These are phyloP conservation scores for Lysandra bellargus DNA, from an alignment of 2,888 invertebrate species.

Conservation along the genomic window DNA sequence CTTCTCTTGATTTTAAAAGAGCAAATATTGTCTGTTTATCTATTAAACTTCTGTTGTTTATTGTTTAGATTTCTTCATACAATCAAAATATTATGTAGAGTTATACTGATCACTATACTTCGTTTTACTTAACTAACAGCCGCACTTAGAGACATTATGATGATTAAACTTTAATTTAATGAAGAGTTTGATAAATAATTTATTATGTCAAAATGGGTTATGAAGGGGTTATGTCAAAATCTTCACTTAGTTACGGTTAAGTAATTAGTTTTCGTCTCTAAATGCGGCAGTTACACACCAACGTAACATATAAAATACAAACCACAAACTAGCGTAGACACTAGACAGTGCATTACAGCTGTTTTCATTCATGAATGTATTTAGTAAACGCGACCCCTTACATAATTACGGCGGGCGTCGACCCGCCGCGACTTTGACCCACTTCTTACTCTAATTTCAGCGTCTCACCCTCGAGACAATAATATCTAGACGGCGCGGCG, in stretches of 20 bases:
- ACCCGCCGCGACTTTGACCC: constrained; percentile 74
- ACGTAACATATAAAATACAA: background rate
- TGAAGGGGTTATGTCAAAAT: no score
- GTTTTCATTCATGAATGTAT: constrained; percentile 32
- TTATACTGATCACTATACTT: background rate
- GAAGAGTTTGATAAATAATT: no score
- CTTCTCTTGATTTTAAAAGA: background rate
- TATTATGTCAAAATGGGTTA: no score
- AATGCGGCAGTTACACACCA: background rate
- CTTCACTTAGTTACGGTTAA: no score
- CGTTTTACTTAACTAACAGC: no score
- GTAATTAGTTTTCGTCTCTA: no score
- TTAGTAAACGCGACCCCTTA: constrained; percentile 58
- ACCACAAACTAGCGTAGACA: constrained; percentile 14
- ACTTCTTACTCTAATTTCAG: constrained; percentile 75
- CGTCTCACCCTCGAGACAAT: constrained; percentile 65
- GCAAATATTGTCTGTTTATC: background rate
- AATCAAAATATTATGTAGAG: background rate
- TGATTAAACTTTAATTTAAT: no score
- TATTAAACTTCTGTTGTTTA: background rate
- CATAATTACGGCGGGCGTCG: constrained; percentile 71
- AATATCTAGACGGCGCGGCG: constrained; percentile 45
- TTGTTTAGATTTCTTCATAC: background rate
- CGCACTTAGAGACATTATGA: no score
- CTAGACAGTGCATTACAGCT: constrained; percentile 8